phyloP scores from a whole-genome alignment of 2,888 invertebrate genomes.

The Sinopyrophorus schimmeli region DNA sequence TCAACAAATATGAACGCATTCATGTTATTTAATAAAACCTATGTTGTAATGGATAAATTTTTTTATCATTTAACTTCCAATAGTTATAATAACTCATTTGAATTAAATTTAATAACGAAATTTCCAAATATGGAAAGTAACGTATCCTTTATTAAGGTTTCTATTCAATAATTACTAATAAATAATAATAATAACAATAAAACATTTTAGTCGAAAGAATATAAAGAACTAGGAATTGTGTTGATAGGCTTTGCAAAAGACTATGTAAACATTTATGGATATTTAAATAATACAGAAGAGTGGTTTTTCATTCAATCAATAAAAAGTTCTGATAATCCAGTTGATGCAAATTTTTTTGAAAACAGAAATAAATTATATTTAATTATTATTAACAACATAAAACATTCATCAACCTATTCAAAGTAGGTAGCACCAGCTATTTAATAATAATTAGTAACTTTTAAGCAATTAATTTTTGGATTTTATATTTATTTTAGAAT shows the following conservation, averaged over 20 bases:
- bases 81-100: slow-evolving; percentile 15
- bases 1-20: neutral
- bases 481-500: slow-evolving; percentile 38
- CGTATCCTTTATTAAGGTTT: slow-evolving; percentile 1
- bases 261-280: slow-evolving; percentile 25
- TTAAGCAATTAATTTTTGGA: slow-evolving; percentile 9
- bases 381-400: slow-evolving; percentile 36
- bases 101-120: neutral
- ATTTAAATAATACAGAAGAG: slow-evolving; percentile 15
- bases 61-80: neutral
- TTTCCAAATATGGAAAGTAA: neutral
- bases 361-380: slow-evolving; percentile 40
- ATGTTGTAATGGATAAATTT: neutral
- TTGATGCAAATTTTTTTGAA: slow-evolving; percentile 43
- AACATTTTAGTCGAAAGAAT: slow-evolving; percentile 24
- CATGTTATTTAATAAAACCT: neutral
- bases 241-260: slow-evolving; percentile 22
- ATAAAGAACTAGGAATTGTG: slow-evolving; percentile 20
- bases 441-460: no score
- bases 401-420: slow-evolving; percentile 32
- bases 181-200: neutral
- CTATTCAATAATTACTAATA: neutral
- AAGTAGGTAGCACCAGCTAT: slow-evolving; percentile 43
- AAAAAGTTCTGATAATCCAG: slow-evolving; percentile 5
- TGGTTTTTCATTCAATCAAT: slow-evolving; percentile 24